These are phyloP conservation scores for Hartigia nigra DNA, from an alignment of 2,888 invertebrate species.

Conservation along the genomic window DNA sequence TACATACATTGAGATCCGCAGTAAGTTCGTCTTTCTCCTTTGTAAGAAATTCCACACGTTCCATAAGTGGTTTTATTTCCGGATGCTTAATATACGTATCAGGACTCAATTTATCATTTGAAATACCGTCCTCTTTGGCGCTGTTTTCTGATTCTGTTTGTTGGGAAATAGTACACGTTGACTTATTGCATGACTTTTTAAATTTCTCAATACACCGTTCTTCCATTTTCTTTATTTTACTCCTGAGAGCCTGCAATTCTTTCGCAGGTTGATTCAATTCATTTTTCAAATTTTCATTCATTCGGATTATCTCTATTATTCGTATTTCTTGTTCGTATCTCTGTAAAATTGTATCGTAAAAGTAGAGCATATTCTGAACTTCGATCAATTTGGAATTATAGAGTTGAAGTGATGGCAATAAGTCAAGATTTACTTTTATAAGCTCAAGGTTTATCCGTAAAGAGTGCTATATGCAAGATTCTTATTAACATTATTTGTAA, in stretches of 20 bases:
- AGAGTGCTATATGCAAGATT: neutral
- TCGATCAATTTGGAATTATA: neutral
- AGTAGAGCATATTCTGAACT: neutral
- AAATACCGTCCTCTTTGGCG: conserved; percentile 28
- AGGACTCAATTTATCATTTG: neutral
- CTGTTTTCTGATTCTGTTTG: conserved; percentile 27
- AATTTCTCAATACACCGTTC: neutral
- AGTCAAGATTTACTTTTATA: no score
- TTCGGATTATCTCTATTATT: neutral
- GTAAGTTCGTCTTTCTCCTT: conserved; percentile 35
- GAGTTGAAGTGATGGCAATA: no score
- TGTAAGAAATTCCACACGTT: conserved; percentile 31
- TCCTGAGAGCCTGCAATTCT: neutral
- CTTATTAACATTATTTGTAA: neutral
- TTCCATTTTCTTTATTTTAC: neutral
- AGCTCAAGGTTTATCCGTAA: neutral
- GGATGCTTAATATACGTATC: conserved; percentile 7
- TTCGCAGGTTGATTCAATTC: neutral
- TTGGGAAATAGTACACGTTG: neutral
- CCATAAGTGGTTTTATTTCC: conserved; percentile 20
- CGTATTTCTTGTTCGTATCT: neutral
- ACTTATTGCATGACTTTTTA: neutral
- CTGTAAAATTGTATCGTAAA: neutral
- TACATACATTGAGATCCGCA: conserved; percentile 28
- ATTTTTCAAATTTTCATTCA: neutral